Evolutionary conservation across 1,140 invertebrate genomes (phyloP), one percentile per base, ranked within the genome.

Genomic region (Episyrphus balteatus): DNA sequence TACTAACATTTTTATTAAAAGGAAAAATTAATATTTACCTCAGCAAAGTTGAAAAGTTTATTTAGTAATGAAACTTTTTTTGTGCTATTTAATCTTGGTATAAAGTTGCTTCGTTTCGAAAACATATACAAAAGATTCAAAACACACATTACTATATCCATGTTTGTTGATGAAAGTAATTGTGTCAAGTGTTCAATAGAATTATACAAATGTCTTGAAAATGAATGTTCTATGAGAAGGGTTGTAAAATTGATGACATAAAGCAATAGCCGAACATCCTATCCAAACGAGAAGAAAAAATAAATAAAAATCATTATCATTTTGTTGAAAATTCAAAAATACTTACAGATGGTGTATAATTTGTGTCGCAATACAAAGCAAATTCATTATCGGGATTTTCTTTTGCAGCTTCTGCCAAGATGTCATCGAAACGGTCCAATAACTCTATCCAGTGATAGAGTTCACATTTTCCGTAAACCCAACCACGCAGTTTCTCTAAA

Each of bases 381-480:
- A 88, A 91, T 58, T 80, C 76, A 60, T 80, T 82, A 48, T 78
- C 78, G 18, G 71, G 70, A 43, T 76, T 75, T 54, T 75, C 76
- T 34, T 78, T 70, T 33, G 82, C 81, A 32, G 86, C 83, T 61
- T 80, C 77, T 58, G 87, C 87, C 51, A 92, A 70, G 52, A 92
- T 84, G 44, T 76, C 76, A 70, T 92, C 89, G 72, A 86, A 89
- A 15, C 82, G 75, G 71, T 92, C 88, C 31, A 93, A 70, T 6
- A 91, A 81, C 73, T 90, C 86, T 44, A 87, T 86, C 88, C 88
- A 93, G 66, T 93, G 88, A 60, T 86, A 88, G 11, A 93, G 71
- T 71, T 93, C 89, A 70, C 88, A 92, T 76, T 92, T 92, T 47
- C 88, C 88, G 70, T 83, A 91, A 31, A 85, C 88, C 88, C 89